Percentiles rank a stretch among this genome's conserved stretches.
phyloP scores from a whole-genome alignment of 2,113 vertebrate species.

The Hymenochirus boettgeri region DNA sequence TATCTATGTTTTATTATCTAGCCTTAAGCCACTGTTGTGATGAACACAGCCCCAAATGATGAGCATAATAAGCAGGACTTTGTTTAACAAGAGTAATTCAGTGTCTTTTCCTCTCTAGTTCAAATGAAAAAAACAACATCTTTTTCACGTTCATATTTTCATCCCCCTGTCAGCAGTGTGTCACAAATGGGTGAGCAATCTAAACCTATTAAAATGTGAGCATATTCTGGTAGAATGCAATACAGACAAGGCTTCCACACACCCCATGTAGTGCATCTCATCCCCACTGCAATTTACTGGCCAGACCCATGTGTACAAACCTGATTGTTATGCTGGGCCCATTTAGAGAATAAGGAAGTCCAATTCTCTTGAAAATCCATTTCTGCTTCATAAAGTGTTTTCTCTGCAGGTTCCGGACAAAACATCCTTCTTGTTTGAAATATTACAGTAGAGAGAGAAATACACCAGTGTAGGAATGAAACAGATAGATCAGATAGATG shows the following conservation, averaged over 20 bases:
- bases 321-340: slow-evolving; percentile 53
- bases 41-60: slow-evolving; percentile 32
- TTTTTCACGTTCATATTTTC: slow-evolving; percentile 56
- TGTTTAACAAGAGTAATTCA: slow-evolving; percentile 41
- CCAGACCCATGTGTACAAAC: slow-evolving; percentile 61
- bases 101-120: slow-evolving; percentile 16
- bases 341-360: slow-evolving; percentile 54
- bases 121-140: slow-evolving; percentile 49
- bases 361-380: slow-evolving; percentile 55
- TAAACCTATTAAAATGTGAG: slow-evolving; percentile 53
- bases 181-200: slow-evolving; percentile 52
- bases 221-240: slow-evolving; percentile 55
- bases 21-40: slow-evolving; percentile 13
- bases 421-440: slow-evolving; percentile 41
- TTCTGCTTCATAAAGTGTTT: slow-evolving; percentile 50
- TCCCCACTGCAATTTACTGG: slow-evolving; percentile 56
- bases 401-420: slow-evolving; percentile 35
- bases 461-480: no score
- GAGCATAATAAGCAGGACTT: slow-evolving; percentile 39
- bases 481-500: no score
- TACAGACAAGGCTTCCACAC: slow-evolving; percentile 47
- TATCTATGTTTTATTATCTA: slow-evolving; percentile 15
- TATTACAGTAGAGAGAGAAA: no score
- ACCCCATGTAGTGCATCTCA: slow-evolving; percentile 52
- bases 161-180: slow-evolving; percentile 52